These are phyloP conservation scores for Dicerorhinus sumatrensis DNA, from an alignment of 2,113 vertebrate genomes.

Conservation along the genomic window DNA sequence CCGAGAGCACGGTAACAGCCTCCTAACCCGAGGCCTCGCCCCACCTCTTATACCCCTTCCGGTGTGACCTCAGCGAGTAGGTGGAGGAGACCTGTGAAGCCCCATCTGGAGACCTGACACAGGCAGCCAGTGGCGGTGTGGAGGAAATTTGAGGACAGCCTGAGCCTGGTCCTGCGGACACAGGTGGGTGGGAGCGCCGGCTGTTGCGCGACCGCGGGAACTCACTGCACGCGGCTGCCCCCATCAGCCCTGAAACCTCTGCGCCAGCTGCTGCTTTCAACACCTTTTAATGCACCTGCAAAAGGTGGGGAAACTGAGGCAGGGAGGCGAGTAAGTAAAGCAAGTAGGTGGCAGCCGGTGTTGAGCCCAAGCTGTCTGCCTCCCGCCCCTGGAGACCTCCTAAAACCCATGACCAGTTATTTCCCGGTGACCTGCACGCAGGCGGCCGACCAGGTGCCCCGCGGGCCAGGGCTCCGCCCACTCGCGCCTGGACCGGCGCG, in stretches of 20 bases:
- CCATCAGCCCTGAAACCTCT: neutral
- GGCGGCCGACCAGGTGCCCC: neutral
- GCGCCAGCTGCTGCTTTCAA: neutral
- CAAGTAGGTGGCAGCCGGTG: neutral
- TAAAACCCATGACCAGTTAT: rapidly evolving
- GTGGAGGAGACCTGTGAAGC: neutral
- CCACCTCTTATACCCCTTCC: neutral
- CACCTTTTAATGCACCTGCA: neutral
- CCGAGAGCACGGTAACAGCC: no score
- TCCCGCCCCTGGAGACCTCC: neutral
- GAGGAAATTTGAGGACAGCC: no score
- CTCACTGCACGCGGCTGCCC: neutral
- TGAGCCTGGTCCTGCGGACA: neutral
- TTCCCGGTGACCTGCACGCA: neutral
- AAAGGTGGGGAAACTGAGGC: neutral
- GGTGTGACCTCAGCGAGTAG: neutral
- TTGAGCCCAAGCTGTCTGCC: neutral
- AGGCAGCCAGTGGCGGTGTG: neutral
- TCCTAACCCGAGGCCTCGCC: neutral
- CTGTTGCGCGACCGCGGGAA: rapidly evolving
- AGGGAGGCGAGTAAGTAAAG: rapidly evolving
- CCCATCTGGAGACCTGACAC: neutral
- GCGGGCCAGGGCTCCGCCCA: neutral
- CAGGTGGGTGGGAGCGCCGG: neutral
- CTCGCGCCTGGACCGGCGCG: neutral